Evolutionary conservation across 2,797 vertebrate species (phyloP), one percentile per base, ranked within the genome.

Genomic region (Brotula barbata): DNA sequence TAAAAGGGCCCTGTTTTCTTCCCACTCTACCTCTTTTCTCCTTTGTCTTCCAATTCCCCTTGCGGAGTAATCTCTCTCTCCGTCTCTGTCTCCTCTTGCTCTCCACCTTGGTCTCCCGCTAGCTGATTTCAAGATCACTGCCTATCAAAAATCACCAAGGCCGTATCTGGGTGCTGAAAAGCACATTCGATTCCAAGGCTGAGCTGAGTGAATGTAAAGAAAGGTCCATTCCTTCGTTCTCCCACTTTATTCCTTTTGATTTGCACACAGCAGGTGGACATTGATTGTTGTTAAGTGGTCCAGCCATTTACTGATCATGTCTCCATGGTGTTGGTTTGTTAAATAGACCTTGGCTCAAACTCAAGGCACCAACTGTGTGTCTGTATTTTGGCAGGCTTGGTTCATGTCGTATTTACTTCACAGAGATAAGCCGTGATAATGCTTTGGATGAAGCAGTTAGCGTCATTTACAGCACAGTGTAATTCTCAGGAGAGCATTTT

Each of bases 1-100:
- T 78, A 73, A 84, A 81, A 75, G 73, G 78, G 73, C 58, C 65
- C 75, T 81, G 78, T 83, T 87, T 85, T 84, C 85, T 86, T 89
- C 83, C 86, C 84, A 83, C 83, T 84, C 84, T 76, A 72, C 81
- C 71, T 81, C 76, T 81, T 73, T 78, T 64, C 66, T 74, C 76
- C 84, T 87, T 86, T 86, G 83, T 89, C 85, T 85, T 82, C 76
- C 73, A 76, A 69, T 86, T 83, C 68, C 66, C 77, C 82, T 83
- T 75, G 66, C 77, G 81, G 86, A 67, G 68, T 82, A 85, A 82
- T 85, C 77, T 70, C 64, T 60, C 68, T 66, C 59, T 64, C 33
- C n/a, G n/a, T 71, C 21, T 71, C 28, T 50, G 55, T 77, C 53
- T 17, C 42, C 61, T 33, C 17, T 58, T 33, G 31, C 31, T 75